These are phyloP conservation scores for Ctenopoma multispine DNA, from an alignment of 2,797 vertebrate genomes.

Conservation along the genomic window DNA sequence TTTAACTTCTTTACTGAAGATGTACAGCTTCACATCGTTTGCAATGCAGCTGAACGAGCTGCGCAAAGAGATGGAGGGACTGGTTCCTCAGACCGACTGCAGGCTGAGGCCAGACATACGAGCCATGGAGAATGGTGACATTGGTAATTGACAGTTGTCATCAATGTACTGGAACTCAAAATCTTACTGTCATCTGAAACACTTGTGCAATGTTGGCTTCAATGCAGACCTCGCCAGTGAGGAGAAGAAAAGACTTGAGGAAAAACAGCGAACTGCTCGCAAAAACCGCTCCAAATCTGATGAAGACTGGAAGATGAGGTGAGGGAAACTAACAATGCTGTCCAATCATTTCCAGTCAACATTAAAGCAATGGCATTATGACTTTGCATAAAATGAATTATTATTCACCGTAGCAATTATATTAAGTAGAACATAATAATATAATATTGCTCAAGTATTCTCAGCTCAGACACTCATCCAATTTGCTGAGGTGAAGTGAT, in stretches of 20 bases:
- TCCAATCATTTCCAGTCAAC: too few species aligned
- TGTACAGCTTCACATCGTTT: constrained; percentile 97
- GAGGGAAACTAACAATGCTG: constrained; percentile 16
- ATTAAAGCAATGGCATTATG: too few species aligned
- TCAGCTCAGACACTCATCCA: too few species aligned
- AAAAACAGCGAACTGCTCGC: constrained; percentile 94
- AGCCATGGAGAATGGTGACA: constrained; percentile 98
- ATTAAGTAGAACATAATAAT: too few species aligned
- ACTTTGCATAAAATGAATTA: too few species aligned
- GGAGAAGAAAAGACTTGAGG: constrained; percentile 97
- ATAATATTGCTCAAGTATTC: too few species aligned
- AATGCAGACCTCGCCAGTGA: constrained; percentile 91
- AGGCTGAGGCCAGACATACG: constrained; percentile 94
- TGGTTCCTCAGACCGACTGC: constrained; percentile 94
- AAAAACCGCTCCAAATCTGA: constrained; percentile 92
- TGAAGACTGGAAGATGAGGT: constrained; percentile 94
- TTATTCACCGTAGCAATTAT: too few species aligned
- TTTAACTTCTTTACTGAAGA: constrained; percentile 77
- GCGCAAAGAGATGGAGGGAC: constrained; percentile 90
- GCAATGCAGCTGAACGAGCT: constrained; percentile 97
- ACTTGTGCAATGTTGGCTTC: neutral
- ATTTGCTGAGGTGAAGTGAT: too few species aligned
- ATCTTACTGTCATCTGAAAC: neutral
- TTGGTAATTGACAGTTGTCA: constrained; percentile 82
- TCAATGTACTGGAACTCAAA: neutral